Evolutionary conservation across 2,797 vertebrate species (phyloP), one percentile per base, ranked within the genome.

Genomic region (Sphaeramia orbicularis): DNA sequence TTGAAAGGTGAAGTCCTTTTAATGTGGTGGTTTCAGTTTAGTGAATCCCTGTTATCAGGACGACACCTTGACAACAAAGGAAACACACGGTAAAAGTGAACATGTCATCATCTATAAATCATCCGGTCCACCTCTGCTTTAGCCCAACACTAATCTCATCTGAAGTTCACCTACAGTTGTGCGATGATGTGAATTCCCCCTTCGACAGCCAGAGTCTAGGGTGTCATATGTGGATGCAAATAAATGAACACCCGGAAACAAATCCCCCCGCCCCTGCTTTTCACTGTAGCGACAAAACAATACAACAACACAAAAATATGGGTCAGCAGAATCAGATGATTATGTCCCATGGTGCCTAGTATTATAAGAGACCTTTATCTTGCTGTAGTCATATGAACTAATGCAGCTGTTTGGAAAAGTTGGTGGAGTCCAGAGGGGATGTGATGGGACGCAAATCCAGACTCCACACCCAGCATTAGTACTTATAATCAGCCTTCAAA

Each of bases 321-420:
- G 78, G 84, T 90, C 87, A 88, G 63, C 51, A 62, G 70, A 76
- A 83, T 89, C 79, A 76, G 78, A 82, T 78, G 80, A 72, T 85
- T 48, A 13, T 68, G 61, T 89, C 84, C 69, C 84, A 64, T 48
- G 75, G 78, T 65, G 81, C 71, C n/a, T 35, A 68, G 42, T 54
- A 44, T 77, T 85, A 74, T 63, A 86, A 86, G 50, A 83, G 70
- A 65, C 55, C 76, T 82, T 77, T 89, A 82, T 88, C 56, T 60
- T 60, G 37, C 36, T 54, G 44, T 7, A 72, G 80, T 86, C 69
- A 77, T 70, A 72, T 89, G 82, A 88, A 80, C 78, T 51, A 55
- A 58, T 61, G 70, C 88, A 91, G 86, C 84, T 90, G 86, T 87
- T 87, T 78, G 76, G 80, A 83, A 70, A 65, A 27, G 24, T 74